phyloP scores from a whole-genome alignment of 2,888 invertebrate species.

The Drosophila siamana region DNA sequence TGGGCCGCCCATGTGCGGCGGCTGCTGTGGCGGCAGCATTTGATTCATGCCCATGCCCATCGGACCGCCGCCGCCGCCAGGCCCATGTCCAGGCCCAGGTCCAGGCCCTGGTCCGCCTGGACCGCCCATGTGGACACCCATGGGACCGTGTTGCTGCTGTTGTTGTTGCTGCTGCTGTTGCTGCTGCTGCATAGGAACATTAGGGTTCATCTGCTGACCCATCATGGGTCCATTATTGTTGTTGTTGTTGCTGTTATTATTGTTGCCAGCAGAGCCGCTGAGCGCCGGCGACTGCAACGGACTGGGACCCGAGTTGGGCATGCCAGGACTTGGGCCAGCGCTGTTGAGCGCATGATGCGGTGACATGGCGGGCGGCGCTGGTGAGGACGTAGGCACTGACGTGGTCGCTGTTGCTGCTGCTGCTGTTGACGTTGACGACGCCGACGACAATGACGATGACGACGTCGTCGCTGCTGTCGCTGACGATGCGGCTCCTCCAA shows the following conservation, averaged over 20 bases:
- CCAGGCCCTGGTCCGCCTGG: conserved; percentile 65
- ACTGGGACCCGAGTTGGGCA: conserved; percentile 76
- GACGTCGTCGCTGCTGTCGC: conserved; percentile 71
- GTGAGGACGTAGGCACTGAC: conserved; percentile 84
- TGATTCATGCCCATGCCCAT: conserved; percentile 85
- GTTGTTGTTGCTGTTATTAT: conserved; percentile 55
- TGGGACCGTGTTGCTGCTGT: conserved; percentile 70
- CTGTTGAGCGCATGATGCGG: conserved; percentile 82
- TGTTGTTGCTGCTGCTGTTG: conserved; percentile 48
- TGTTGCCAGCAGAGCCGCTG: conserved; percentile 47
- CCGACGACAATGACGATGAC: conserved; percentile 57
- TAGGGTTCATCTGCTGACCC: conserved; percentile 84
- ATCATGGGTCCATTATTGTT: conserved; percentile 81
- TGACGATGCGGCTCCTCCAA: conserved; percentile 69
- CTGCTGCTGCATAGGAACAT: conserved; percentile 85
- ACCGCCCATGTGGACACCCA: conserved; percentile 83
- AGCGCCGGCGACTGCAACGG: conserved; percentile 79
- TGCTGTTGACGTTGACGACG: conserved; percentile 47
- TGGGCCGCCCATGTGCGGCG: conserved; percentile 77
- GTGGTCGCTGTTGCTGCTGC: conserved; percentile 71
- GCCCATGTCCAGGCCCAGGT: conserved; percentile 68
- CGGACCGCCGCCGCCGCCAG: conserved; percentile 54
- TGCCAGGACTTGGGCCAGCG: conserved; percentile 81
- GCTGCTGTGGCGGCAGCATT: conserved; percentile 83
- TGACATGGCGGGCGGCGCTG: conserved; percentile 86